Evolutionary conservation across 2,113 vertebrate genomes (phyloP).

Genomic region (Osmerus mordax): DNA sequence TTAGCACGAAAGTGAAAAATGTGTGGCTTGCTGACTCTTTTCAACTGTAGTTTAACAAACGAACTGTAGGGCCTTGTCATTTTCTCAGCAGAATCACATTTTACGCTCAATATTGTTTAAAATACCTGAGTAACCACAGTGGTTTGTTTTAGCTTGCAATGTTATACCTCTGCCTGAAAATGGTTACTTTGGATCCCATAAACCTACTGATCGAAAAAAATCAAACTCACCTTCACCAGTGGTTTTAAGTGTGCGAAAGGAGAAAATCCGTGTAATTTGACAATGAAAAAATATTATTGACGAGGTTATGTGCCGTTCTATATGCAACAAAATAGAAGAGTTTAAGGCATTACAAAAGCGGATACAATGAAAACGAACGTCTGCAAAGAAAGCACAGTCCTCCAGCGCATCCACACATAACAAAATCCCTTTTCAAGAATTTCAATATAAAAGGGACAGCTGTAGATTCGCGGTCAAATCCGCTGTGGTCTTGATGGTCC

Average conservation of each 20-base stretch:
- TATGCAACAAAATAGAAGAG: no score
- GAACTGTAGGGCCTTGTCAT: neutral
- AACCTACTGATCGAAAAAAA: neutral
- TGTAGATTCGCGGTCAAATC: constrained; percentile 2
- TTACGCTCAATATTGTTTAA: neutral
- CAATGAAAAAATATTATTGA: neutral
- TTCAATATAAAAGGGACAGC: constrained; percentile 16
- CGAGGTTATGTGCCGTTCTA: neutral
- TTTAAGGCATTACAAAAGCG: constrained; percentile 58
- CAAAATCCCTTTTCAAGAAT: constrained; percentile 26
- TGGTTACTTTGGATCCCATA: no score
- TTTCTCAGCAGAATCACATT: neutral
- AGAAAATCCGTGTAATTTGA: constrained; percentile 18
- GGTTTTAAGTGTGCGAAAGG: constrained; percentile 33
- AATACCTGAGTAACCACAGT: no score
- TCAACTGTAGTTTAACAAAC: neutral
- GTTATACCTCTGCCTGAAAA: no score
- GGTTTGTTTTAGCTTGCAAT: no score
- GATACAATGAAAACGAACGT: constrained; percentile 10
- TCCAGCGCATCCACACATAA: constrained; percentile 50
- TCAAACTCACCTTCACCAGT: constrained; percentile 61
- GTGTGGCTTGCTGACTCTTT: constrained; percentile 17
- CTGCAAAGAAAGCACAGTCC: constrained; percentile 27
- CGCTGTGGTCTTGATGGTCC: neutral
- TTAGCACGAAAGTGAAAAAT: constrained; percentile 10